These are phyloP conservation scores for Sepiola atlantica DNA, from an alignment of 2,888 invertebrate genomes.

Conservation along the genomic window DNA sequence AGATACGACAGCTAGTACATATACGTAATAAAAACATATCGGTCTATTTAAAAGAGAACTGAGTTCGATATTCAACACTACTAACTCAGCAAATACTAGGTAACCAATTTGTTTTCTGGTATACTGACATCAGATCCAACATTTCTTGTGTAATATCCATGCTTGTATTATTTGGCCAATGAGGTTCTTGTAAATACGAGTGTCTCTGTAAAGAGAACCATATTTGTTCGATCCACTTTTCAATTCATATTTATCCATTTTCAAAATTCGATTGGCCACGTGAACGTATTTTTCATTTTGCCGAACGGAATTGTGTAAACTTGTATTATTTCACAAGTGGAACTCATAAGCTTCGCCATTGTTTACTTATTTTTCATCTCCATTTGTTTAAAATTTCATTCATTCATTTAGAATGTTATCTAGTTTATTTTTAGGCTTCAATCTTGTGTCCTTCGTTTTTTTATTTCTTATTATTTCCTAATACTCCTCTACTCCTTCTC, in stretches of 20 bases:
- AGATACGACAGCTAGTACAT: no score
- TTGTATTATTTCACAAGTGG: not conserved
- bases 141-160: not conserved
- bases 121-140: no score
- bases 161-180: not conserved
- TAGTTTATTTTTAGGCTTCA: not conserved
- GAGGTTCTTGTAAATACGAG: not conserved
- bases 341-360: not conserved
- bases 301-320: not conserved
- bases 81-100: not conserved
- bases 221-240: not conserved
- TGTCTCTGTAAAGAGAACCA: not conserved
- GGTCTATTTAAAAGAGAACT: no score
- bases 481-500: not conserved
- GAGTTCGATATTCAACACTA: no score
- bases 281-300: not conserved
- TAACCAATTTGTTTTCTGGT: not conserved
- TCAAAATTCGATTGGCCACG: not conserved
- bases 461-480: no score
- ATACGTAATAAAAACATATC: no score
- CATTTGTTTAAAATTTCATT: no score
- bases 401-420: not conserved
- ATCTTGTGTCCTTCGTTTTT: not conserved
- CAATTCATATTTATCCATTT: conserved; percentile 15
- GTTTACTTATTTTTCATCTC: not conserved